A percentile compares a stretch with the other conserved stretches of the same genome.
Evolutionary conservation across 2,888 invertebrate genomes (phyloP).

Genomic region (Mylabris sibirica): DNA sequence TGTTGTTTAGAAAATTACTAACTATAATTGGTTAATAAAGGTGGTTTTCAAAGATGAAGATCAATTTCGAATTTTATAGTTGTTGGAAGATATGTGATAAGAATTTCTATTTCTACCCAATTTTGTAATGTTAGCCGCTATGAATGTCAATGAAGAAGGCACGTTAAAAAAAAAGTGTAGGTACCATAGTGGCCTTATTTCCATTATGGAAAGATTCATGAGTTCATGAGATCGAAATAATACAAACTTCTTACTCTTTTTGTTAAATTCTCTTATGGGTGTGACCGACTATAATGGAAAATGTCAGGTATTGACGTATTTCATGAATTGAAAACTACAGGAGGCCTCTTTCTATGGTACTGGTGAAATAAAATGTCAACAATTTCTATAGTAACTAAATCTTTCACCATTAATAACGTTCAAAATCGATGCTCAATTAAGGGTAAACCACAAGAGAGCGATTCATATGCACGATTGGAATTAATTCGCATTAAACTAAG

Average conservation of each 20-base stretch:
- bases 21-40: too few relatives aligned
- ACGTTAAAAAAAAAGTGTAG: background rate
- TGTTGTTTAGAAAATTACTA: background rate
- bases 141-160: background rate
- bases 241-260: background rate
- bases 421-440: slow-evolving; percentile 1
- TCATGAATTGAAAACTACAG: too few relatives aligned
- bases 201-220: background rate
- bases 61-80: background rate
- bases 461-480: background rate
- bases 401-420: background rate
- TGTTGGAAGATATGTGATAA: too few relatives aligned
- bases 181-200: background rate
- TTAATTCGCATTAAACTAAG: background rate
- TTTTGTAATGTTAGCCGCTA: background rate
- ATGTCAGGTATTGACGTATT: background rate
- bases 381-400: background rate
- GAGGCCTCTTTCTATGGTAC: too few relatives aligned
- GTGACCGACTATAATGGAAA: background rate
- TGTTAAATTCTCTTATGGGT: background rate
- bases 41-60: background rate
- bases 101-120: background rate
- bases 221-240: background rate
- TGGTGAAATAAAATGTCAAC: background rate
- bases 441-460: background rate